Evolutionary conservation across 2,888 invertebrate genomes (phyloP).

Genomic region (Disparrhopalites patrizii): DNA sequence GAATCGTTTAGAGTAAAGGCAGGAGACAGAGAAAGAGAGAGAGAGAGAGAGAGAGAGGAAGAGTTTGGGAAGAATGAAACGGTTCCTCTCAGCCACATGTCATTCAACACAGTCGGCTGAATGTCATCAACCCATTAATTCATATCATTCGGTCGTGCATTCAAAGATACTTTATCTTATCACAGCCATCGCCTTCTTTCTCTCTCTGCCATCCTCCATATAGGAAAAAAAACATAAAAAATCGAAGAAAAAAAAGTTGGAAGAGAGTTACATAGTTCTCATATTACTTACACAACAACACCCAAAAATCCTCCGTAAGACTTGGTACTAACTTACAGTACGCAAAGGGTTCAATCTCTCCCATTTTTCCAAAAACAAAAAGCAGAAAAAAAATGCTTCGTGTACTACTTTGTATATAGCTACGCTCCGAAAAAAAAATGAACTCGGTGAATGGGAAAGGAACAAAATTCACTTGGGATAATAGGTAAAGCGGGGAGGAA

Average conservation of each 20-base stretch:
- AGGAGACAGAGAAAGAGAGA: too few species aligned
- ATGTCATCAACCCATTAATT: constrained; percentile 38
- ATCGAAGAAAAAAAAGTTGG: too few species aligned
- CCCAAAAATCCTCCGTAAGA: too few species aligned
- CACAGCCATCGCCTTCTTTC: not conserved
- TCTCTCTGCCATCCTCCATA: not conserved
- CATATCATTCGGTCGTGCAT: constrained; percentile 28
- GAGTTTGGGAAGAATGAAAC: not conserved
- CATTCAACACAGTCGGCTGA: constrained; percentile 31
- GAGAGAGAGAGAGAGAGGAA: not conserved
- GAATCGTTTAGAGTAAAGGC: constrained; percentile 2
- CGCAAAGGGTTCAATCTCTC: too few species aligned
- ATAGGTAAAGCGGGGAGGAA: not conserved
- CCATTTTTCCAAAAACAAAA: too few species aligned
- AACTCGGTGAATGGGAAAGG: too few species aligned
- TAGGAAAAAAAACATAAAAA: too few species aligned
- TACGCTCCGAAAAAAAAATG: too few species aligned
- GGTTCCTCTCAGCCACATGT: constrained; percentile 22
- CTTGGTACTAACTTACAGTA: too few species aligned
- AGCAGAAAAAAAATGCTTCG: too few species aligned
- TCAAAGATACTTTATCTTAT: constrained; percentile 23
- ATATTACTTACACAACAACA: not conserved
- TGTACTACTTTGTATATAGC: too few species aligned
- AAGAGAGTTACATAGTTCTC: constrained; percentile 3
- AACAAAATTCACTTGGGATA: too few species aligned